A percentile compares a stretch with the other conserved stretches of the same genome.
Evolutionary conservation across 2,797 vertebrate genomes (phyloP).

Genomic region (Mus spretus): DNA sequence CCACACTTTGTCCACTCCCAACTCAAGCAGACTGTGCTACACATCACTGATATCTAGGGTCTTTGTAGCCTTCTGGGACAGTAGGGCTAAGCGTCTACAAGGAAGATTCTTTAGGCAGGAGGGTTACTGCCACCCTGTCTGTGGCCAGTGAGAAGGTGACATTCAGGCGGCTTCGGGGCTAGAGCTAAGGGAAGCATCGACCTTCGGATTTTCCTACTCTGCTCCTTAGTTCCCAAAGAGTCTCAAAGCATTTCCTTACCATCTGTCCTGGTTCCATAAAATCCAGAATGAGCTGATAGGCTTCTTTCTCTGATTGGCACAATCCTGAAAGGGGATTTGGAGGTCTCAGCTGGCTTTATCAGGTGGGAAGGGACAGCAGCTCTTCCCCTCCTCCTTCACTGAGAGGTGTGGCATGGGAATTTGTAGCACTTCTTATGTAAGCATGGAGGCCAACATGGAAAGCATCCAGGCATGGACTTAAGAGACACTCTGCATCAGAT

Average conservation of each 20-base stretch:
- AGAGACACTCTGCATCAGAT: neutral
- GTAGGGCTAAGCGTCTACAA: neutral
- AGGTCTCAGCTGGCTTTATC: neutral
- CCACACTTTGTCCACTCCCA: neutral
- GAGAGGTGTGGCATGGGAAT: neutral
- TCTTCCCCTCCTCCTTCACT: too few species aligned
- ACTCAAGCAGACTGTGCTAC: rapidly evolving
- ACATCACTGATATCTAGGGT: neutral
- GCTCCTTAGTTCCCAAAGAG: neutral
- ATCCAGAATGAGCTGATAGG: constrained; percentile 41
- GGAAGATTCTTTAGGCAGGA: neutral
- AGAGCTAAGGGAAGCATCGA: too few species aligned
- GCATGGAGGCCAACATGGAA: neutral
- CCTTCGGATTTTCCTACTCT: neutral
- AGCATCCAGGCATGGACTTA: rapidly evolving
- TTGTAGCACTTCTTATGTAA: rapidly evolving
- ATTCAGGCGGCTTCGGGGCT: neutral
- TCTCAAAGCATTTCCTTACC: constrained; percentile 63
- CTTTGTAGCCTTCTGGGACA: neutral
- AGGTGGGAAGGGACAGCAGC: neutral
- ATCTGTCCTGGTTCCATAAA: constrained; percentile 17
- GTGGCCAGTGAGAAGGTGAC: neutral
- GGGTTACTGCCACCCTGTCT: neutral
- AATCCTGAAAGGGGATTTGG: constrained; percentile 45
- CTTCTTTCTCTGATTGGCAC: constrained; percentile 76